Evolutionary conservation across 1,140 invertebrate species (phyloP), one percentile per base, ranked within the genome.

Genomic region (Linepithema humile): DNA sequence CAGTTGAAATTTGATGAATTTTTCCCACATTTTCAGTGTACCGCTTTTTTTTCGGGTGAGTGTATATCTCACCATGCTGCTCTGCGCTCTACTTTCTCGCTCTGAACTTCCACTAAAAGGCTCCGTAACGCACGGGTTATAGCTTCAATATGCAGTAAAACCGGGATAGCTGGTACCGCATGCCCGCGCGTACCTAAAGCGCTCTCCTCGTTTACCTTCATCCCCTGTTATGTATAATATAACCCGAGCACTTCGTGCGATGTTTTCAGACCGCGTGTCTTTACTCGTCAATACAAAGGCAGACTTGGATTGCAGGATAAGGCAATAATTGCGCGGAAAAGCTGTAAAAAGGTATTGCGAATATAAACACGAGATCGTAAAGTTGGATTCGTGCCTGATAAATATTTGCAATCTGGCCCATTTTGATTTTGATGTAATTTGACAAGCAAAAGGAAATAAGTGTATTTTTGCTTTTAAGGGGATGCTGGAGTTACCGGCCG

Each of bases 81-180:
- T 60, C 35, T 17, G 6, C 35, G 35, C 59, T 45, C 10, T 17
- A 57, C 43, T 48, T 60, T 60, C 80, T 57, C 70, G 26, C 26
- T 10, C 62, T 26, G 32, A 72, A 69, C 59, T 73, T 69, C 53
- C 26, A 48, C 29, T 59, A 80, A 82, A 83, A 69, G 69, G 53
- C 50, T 40, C 45, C 23, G 77, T 80, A 87, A 82, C 70, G 75
- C 69, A 1, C 78, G 69, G 53, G 88, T 92, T 92, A 92, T 90
- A 78, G 90, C 90, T 91, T 85, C 90, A 92, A 92, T 92, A 92
- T 92, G 91, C 91, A 92, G 91, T 92, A 92, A 92, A 92, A 91
- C 88, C 88, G 38, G 89, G 89, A 92, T 89, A 89, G 86, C 84
- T 75, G 83, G 82, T 82, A 75, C 32, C 17, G 60, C 75, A 73